phyloP scores from a whole-genome alignment of 1,140 invertebrate species.

The Scaptomyza hsui region DNA sequence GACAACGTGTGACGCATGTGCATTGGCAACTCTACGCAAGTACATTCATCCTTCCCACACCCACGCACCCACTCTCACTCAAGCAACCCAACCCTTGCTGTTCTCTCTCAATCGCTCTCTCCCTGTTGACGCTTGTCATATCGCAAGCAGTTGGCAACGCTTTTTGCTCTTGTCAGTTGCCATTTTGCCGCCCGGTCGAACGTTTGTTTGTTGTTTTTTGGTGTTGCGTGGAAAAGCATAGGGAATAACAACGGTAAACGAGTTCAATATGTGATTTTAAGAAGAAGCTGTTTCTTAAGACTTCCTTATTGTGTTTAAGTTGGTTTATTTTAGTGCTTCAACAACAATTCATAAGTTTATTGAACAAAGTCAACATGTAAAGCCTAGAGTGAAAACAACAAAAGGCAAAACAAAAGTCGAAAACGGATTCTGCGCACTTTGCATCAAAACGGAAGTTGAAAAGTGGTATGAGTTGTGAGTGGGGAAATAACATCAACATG shows the following conservation, averaged over 20 bases:
- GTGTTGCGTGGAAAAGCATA: conserved; percentile 27
- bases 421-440: conserved; percentile 67
- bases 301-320: conserved; percentile 9
- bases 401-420: conserved; percentile 51
- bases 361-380: conserved; percentile 26
- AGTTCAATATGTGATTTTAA: conserved; percentile 19
- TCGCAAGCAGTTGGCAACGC: conserved; percentile 14
- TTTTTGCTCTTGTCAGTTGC: conserved; percentile 57
- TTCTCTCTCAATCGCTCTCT: conserved; percentile 9
- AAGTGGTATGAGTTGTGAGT: conserved; percentile 21
- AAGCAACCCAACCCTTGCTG: conserved; percentile 57
- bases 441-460: conserved; percentile 13
- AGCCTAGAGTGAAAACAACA: conserved; percentile 30
- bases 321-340: neutral
- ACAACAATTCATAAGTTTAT: conserved; percentile 12
- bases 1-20: conserved; percentile 59
- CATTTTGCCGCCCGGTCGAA: conserved; percentile 71
- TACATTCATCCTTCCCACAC: neutral
- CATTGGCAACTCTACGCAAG: conserved; percentile 10
- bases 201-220: conserved; percentile 65
- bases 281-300: neutral
- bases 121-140: conserved; percentile 7
- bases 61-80: conserved; percentile 6
- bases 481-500: conserved; percentile 60
- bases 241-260: neutral